These are phyloP conservation scores for Charaxes varanes DNA, from an alignment of 1,140 invertebrate species.

Conservation along the genomic window DNA sequence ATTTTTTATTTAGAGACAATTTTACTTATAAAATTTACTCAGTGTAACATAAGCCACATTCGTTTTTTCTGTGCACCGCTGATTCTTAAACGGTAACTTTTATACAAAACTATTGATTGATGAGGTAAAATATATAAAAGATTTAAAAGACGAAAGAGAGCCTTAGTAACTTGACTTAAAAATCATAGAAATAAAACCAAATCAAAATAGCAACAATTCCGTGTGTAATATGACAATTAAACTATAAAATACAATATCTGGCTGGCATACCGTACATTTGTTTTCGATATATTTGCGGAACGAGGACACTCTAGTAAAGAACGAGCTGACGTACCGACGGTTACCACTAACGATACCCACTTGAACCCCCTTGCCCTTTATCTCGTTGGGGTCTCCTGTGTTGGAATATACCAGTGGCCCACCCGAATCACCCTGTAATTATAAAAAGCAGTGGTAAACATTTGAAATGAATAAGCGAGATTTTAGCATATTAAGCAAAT, in stretches of 20 bases:
- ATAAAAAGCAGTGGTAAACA: not conserved
- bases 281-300: slow-evolving; percentile 24
- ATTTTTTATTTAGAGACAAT: too few species aligned
- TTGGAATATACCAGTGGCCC: slow-evolving; percentile 42
- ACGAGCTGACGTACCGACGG: slow-evolving; percentile 18
- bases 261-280: not conserved
- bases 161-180: not conserved
- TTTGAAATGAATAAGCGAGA: too few species aligned
- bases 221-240: slow-evolving; percentile 19
- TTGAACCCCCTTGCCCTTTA: slow-evolving; percentile 26
- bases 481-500: too few species aligned
- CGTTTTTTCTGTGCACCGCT: too few species aligned
- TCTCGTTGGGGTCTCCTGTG: slow-evolving; percentile 38
- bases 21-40: too few species aligned
- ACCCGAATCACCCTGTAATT: slow-evolving; percentile 50
- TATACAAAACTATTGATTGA: too few species aligned
- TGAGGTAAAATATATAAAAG: too few species aligned
- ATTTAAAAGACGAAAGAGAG: too few species aligned
- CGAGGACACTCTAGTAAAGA: slow-evolving; percentile 44
- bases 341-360: slow-evolving; percentile 42
- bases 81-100: too few species aligned
- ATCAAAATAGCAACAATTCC: slow-evolving; percentile 34
- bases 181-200: slow-evolving; percentile 34
- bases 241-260: slow-evolving; percentile 1
- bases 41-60: too few species aligned